Base-by-base conservation (phyloP, 2,888 invertebrate species). In the Adelphocoris suturalis region DNA sequence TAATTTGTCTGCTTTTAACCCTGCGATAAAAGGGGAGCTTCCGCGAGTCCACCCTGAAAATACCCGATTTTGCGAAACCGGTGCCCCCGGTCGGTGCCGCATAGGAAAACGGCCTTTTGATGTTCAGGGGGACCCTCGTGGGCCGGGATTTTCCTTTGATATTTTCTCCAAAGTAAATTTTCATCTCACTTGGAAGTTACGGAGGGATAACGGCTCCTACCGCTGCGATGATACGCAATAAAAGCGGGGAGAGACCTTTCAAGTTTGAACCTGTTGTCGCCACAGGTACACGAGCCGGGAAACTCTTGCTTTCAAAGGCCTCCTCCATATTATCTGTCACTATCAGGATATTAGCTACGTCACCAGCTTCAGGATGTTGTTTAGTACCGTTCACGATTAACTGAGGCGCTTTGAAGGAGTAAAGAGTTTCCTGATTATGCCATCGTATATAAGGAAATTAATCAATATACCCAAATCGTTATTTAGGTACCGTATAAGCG, bases 201-300 rank as follows among this genome's bases (percentile, higher is more conserved):
- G 5, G n/a, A 27, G 68, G 68, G 68, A 68, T 19, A 27, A 68
- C 68, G 9, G 5, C 68, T n/a, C 5, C n/a, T 57, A 5, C 57
- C 57, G 57, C 57, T 16, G n/a, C 57, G 57, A 57, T 57, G 68
- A 23, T 68, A 27, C 68, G 23, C 23, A 68, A 23, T 68, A 68
- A 23, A 23, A 11, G 11, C 5, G 37, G 37, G 37, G 37, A 37
- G 37, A 7, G 37, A 37, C 37, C 23, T 23, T 12, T n/a, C 23
- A 23, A 68, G 68, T 68, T 68, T 68, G 12, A 27, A 68, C 19
- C 68, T 57, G 57, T 68, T 68, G 68, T 68, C 61, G 61, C 61
- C 9, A 61, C 52, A 52, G 52, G 52, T 52, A 14, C 52, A 52
- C 16, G 16, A 37, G 37, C 37, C 23, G 0, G 7, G 68, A 23